Evolutionary conservation across 2,797 vertebrate genomes (phyloP).

Genomic region (Florisuga fusca): DNA sequence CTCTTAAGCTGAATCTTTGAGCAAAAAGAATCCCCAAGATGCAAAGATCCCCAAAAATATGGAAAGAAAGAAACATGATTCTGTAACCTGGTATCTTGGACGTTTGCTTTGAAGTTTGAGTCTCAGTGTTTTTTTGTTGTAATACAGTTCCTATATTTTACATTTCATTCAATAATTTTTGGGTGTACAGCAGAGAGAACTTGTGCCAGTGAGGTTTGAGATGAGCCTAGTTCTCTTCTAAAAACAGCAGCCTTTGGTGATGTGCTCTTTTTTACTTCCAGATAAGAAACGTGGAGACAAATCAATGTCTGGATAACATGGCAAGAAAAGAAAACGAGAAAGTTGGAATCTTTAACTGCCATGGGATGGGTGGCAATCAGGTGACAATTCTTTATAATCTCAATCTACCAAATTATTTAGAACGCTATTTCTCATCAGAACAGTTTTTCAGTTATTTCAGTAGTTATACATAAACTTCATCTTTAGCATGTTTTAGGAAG

Average conservation of each 20-base stretch:
- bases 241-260: neutral
- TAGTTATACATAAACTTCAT: neutral
- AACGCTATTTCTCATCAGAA: neutral
- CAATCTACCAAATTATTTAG: neutral
- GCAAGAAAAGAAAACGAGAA: slow-evolving; percentile 99
- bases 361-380: slow-evolving; percentile 99
- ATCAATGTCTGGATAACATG: slow-evolving; percentile 99
- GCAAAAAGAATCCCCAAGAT: neutral
- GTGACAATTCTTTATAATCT: slow-evolving; percentile 71
- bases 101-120: neutral
- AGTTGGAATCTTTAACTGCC: slow-evolving; percentile 99
- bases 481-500: neutral
- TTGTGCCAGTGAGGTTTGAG: neutral
- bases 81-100: neutral
- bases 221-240: neutral
- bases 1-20: neutral
- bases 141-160: neutral
- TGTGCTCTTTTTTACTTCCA: slow-evolving; percentile 64
- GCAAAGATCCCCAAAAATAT: neutral
- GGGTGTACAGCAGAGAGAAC: neutral
- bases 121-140: neutral
- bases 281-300: slow-evolving; percentile 99
- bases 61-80: neutral
- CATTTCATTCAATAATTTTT: neutral
- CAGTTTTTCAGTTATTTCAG: neutral